These are phyloP conservation scores for Triplophysa rosa DNA, from an alignment of 2,113 vertebrate species.

Conservation along the genomic window DNA sequence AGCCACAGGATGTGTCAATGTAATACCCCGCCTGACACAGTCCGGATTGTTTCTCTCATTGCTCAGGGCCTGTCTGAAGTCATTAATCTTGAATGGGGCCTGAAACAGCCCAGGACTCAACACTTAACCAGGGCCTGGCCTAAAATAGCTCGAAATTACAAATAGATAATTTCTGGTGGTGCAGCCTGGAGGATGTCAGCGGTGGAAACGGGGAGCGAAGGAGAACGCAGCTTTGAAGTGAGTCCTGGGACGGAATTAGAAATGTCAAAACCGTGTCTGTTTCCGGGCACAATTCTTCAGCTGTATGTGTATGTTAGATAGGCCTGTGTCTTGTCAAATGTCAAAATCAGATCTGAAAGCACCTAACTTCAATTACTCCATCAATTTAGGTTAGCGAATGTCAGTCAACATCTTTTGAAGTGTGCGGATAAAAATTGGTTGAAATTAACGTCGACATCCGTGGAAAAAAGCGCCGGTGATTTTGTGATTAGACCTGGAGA, in stretches of 20 bases:
- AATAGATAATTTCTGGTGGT: slow-evolving; percentile 69
- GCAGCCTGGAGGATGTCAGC: slow-evolving; percentile 54
- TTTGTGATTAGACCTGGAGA: slow-evolving; percentile 27
- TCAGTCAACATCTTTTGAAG: slow-evolving; percentile 26
- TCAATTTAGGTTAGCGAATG: slow-evolving; percentile 24
- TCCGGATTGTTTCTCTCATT: slow-evolving; percentile 75
- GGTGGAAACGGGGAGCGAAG: slow-evolving; percentile 12
- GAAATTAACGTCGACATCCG: slow-evolving; percentile 28
- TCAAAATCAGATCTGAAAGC: slow-evolving; percentile 29
- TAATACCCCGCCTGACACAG: slow-evolving; percentile 77
- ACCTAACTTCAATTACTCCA: background rate
- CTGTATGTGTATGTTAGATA: slow-evolving; percentile 7
- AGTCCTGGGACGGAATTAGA: slow-evolving; percentile 29
- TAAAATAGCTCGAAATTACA: slow-evolving; percentile 62
- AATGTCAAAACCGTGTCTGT: background rate
- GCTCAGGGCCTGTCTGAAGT: slow-evolving; percentile 73
- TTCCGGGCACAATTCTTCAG: slow-evolving; percentile 27
- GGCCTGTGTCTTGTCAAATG: slow-evolving; percentile 36
- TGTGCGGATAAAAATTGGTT: background rate
- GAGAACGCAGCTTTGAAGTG: slow-evolving; percentile 1
- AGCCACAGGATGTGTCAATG: slow-evolving; percentile 71
- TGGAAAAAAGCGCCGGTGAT: background rate
- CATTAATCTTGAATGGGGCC: slow-evolving; percentile 72
- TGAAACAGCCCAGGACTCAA: slow-evolving; percentile 65
- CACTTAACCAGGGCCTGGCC: slow-evolving; percentile 56